Base-by-base conservation (phyloP, 2,888 invertebrate genomes). In the Dinocampus coccinellae region DNA sequence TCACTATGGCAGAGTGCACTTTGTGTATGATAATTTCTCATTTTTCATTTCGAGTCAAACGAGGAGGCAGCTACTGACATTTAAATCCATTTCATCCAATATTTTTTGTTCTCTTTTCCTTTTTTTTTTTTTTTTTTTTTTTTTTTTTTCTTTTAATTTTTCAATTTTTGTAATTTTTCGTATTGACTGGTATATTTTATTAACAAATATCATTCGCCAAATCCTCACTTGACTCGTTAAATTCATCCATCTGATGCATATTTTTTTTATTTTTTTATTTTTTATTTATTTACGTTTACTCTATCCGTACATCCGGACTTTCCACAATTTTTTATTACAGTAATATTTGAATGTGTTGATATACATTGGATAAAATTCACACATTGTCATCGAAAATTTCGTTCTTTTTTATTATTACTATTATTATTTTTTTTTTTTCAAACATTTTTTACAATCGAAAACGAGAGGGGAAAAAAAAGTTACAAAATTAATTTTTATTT, bases 1-100 rank as follows among this genome's bases (percentile, higher is more conserved):
- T 68, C n/a, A 57, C 73, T 74, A 63, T 73, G 79, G 76, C 82
- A 79, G 83, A 83, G 81, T 80, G 83, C 82, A 79, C 75, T 75
- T 80, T 77, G 76, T 79, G 80, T 75, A 78, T 78, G 74, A 70
- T 65, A 69, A 80, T 83, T 79, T 80, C 76, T 83, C 81, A 79
- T 78, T 79, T 78, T 78, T 79, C 75, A 77, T 76, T 74, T 73
- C 22, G 39, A 36, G 61, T 61, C 34, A 36, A 61, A 39, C 39
- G 34, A 39, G 61, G 39, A 61, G 52, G 24, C 34, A 58, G 42
- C 11, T 52, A 52, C 26, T 42, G 47, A 47, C 16, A 16, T 6
- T 16, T 16, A 47, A 3, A 20, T 6, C 16, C 2, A 16, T 4
- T 3, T 7, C 7, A 33, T 55, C 57, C 11, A 3, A 4, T 24